Base-by-base conservation (phyloP, 2,888 invertebrate genomes). In the Erebia epiphron region DNA sequence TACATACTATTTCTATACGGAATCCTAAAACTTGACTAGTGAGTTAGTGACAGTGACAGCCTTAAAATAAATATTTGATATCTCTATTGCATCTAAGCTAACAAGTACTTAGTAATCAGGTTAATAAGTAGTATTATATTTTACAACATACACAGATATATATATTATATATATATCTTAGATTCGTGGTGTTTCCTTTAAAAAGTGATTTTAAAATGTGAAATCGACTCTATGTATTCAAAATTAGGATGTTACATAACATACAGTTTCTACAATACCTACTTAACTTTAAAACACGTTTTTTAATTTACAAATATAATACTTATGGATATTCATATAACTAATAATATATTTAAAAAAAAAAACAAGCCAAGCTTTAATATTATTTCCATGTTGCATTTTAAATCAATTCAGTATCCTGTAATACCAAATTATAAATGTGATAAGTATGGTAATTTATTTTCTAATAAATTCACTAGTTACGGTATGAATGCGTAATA, bases 21-120 rank as follows among this genome's bases (percentile, higher is more conserved):
- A 52, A 64, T 26, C 35, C 64, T 35, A 64, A 64, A 64, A 64
- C 13, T 46, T 49, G 14, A 52, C n/a, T 8, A 64, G 35, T 64
- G 52, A 64, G 35, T 5, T 8, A 52, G 52, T 64, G 64, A 64
- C 64, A 52, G 52, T 64, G 64, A 64, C 64, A 64, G 35, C 64
- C 49, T 26, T 64, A n/a, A 49, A 52, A 64, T 14, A 35, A 52
- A 64, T 35, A 35, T 64, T 26, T 52, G 52, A 64, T 64, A 64
- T 52, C 64, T 50, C 35, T 10, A n/a, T n/a, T 50, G n/a, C 64
- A 52, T 64, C 52, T 63, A 52, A 64, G 35, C 3, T 26, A 26
- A 26, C 26, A 26, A 26, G 26, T 26, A 26, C 1, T 21, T 0
- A 26, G n/a, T n/a, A 26, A 26, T 26, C 26, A 26, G 35, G 35